A percentile compares a stretch with the other conserved stretches of the same genome.
These are phyloP conservation scores for Capitulum mitella DNA, from an alignment of 2,888 invertebrate genomes.

Conservation along the genomic window DNA sequence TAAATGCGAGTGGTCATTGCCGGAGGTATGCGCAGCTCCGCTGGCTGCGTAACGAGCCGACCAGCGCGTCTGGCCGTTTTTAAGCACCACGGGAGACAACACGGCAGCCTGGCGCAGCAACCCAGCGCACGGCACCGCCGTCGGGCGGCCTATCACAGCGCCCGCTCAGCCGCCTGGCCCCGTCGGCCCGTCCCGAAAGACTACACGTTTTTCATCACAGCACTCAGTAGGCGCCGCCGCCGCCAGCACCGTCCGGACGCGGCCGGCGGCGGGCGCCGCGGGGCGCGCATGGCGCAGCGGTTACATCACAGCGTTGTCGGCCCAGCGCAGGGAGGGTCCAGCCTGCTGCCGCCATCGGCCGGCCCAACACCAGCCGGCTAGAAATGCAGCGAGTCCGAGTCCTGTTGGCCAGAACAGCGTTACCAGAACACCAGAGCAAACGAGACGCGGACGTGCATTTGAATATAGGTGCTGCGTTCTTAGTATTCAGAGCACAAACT, in stretches of 20 bases:
- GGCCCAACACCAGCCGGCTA: not conserved
- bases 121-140: not conserved
- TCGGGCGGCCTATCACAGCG: not conserved
- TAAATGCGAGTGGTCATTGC: not conserved
- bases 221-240: slow-evolving; percentile 6
- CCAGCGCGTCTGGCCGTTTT: not conserved
- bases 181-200: not conserved
- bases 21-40: not conserved
- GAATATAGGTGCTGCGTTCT: no score
- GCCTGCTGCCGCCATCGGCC: not conserved
- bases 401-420: not conserved
- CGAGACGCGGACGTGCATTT: no score
- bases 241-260: not conserved
- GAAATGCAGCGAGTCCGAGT: not conserved
- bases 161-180: not conserved
- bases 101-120: not conserved
- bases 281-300: not conserved
- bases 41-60: no score
- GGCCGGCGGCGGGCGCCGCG: slow-evolving; percentile 2
- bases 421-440: not conserved
- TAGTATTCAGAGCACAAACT: no score
- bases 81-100: not conserved
- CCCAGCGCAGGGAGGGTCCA: not conserved
- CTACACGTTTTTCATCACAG: slow-evolving; percentile 17
- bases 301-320: not conserved